These are phyloP conservation scores for Gallinago jamesoni DNA, from an alignment of 2,113 vertebrate genomes.

Conservation along the genomic window DNA sequence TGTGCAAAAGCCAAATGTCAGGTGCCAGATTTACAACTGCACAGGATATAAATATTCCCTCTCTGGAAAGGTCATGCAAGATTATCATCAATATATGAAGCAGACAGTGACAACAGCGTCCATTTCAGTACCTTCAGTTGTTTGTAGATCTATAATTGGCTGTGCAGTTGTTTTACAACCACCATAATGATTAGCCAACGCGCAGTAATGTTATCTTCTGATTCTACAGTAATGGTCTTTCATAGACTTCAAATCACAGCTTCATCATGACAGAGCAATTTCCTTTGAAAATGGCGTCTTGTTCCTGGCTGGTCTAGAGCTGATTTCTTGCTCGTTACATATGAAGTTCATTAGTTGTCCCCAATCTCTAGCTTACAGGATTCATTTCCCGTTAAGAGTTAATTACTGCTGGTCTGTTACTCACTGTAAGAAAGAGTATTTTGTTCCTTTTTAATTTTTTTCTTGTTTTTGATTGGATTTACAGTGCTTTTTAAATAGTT, in stretches of 20 bases:
- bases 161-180: constrained; percentile 49
- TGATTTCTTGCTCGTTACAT: background rate
- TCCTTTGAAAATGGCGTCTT: background rate
- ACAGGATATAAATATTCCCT: constrained; percentile 58
- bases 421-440: background rate
- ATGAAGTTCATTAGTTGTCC: background rate
- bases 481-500: background rate
- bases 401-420: background rate
- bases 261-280: background rate
- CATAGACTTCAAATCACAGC: background rate
- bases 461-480: background rate
- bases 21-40: constrained; percentile 52
- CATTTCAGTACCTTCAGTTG: constrained; percentile 3
- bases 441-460: background rate
- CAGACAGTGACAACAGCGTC: constrained; percentile 46
- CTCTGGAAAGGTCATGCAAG: constrained; percentile 49
- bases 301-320: background rate
- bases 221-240: constrained; percentile 6
- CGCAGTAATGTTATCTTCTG: background rate
- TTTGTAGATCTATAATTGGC: constrained; percentile 49
- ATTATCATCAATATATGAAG: constrained; percentile 58
- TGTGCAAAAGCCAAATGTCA: constrained; percentile 63
- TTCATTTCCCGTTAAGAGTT: background rate
- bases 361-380: background rate
- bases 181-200: constrained; percentile 40